Evolutionary conservation across 2,113 vertebrate genomes (phyloP), one percentile per base, ranked within the genome.

Genomic region (Lepisosteus oculatus): DNA sequence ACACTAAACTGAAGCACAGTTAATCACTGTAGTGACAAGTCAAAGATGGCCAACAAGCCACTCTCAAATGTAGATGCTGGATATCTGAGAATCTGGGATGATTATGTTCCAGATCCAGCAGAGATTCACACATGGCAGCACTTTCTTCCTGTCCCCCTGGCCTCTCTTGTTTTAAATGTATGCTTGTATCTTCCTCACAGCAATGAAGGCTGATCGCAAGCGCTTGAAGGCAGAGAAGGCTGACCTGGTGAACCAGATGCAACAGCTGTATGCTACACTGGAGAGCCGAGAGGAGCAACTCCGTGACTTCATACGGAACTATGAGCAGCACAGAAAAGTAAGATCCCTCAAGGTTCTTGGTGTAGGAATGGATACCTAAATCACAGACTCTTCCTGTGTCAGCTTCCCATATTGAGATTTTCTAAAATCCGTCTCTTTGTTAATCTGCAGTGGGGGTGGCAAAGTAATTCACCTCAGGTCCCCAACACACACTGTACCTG

Each of bases 271-370:
- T 0, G 94, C 96, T 79, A 99, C 97, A 0, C 89, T 99, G 86
- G 97, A 99, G 84, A 98, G 96, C 88, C 93, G 97, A 0, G 97
- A 99, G 88, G 97, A 99, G 83, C 97, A 99, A 88, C 94, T 99
- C 43, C 93, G 97, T 0, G 97, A 98, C 87, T 99, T 99, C 89
- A 99, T 99, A 84, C 91, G 97, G 55, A 99, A 97, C 91, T 99
- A 99, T 0, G 97, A 99, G 76, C 97, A 97, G 87, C 97, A 99
- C 88, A 91, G 96, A 89, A 98, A 99, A 89, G 97, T 97, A 85
- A 66, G 84, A 15, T 61, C n/a, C 51, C 29, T 29, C 15, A 2
- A 29, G 29, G 29, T 29, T 29, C 29, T 29, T 29, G 29, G 29
- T 29, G 29, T 29, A 29, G 29, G 29, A 29, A 29, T 29, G 29